Conservation (phyloP, 2,113 vertebrate species). For the Sebastes fasciatus region DNA sequence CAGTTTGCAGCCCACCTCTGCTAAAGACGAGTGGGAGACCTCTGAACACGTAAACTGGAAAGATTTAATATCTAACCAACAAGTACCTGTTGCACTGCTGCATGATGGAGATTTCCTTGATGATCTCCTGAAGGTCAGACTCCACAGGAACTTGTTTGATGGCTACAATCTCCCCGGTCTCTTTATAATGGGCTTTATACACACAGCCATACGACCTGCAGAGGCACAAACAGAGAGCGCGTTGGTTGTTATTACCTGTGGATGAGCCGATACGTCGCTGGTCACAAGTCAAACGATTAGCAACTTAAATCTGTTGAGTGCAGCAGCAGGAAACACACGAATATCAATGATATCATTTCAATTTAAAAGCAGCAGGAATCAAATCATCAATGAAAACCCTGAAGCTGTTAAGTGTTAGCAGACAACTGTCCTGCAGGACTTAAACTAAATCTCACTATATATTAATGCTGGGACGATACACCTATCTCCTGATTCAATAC, state of each 20-base stretch:
- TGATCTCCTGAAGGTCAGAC: conserved; percentile 97
- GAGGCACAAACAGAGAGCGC: not conserved
- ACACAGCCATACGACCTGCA: conserved; percentile 94
- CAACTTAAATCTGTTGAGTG: too few species aligned
- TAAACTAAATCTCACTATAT: too few species aligned
- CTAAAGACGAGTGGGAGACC: not conserved
- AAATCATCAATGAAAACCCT: too few species aligned
- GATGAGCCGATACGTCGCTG: not conserved
- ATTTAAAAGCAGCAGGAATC: too few species aligned
- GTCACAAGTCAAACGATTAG: too few species aligned
- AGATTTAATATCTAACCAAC: not conserved
- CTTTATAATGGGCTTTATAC: conserved; percentile 95
- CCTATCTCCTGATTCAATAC: too few species aligned
- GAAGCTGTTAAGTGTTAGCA: too few species aligned
- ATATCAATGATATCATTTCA: too few species aligned
- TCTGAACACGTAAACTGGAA: not conserved
- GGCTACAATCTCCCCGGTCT: conserved; percentile 94
- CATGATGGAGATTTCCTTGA: conserved; percentile 98
- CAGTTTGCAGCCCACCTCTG: not conserved
- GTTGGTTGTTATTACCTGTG: not conserved
- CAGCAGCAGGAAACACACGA: too few species aligned
- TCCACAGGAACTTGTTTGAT: conserved; percentile 98
- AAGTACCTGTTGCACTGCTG: conserved; percentile 96
- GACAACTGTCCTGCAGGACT: too few species aligned
- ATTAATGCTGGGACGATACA: too few species aligned